A percentile compares a stretch with the other conserved stretches of the same genome.
Evolutionary conservation across 2,797 vertebrate genomes (phyloP).

Genomic region (Lepus oiostolus): DNA sequence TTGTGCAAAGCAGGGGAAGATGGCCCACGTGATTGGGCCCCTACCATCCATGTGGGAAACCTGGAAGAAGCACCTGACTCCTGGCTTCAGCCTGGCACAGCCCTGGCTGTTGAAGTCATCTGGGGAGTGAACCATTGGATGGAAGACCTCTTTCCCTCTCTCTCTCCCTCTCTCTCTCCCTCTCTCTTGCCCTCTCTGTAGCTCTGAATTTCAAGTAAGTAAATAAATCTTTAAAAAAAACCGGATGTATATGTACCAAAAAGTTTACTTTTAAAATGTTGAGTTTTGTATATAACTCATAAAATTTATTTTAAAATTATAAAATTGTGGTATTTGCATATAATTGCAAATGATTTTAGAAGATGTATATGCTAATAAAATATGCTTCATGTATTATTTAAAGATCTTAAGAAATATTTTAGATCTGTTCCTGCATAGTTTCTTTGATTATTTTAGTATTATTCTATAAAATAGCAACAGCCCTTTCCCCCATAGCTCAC

Average conservation of each 20-base stretch:
- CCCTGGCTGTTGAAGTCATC: too few relatives aligned
- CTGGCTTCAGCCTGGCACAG: too few relatives aligned
- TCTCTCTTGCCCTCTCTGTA: too few relatives aligned
- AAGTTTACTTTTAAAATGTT: constrained; percentile 53
- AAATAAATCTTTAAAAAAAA: too few relatives aligned
- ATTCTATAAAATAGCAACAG: background rate
- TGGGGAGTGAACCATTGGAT: too few relatives aligned
- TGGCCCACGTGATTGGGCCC: too few relatives aligned
- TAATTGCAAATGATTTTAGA: constrained; percentile 45
- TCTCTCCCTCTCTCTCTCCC: too few relatives aligned
- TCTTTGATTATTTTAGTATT: constrained; percentile 17
- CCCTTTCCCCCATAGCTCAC: background rate
- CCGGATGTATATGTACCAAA: background rate
- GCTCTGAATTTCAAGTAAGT: too few relatives aligned
- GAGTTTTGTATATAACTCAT: background rate
- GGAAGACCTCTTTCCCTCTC: too few relatives aligned
- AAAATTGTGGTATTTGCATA: background rate
- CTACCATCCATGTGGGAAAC: too few relatives aligned
- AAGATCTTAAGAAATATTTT: background rate
- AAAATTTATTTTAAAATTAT: constrained; percentile 51
- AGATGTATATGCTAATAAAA: constrained; percentile 29
- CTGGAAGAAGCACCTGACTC: too few relatives aligned
- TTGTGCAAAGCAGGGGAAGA: too few relatives aligned
- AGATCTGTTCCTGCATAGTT: background rate
- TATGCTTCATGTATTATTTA: background rate